phyloP scores from a whole-genome alignment of 2,113 vertebrate species.

The Pelecanus crispus region DNA sequence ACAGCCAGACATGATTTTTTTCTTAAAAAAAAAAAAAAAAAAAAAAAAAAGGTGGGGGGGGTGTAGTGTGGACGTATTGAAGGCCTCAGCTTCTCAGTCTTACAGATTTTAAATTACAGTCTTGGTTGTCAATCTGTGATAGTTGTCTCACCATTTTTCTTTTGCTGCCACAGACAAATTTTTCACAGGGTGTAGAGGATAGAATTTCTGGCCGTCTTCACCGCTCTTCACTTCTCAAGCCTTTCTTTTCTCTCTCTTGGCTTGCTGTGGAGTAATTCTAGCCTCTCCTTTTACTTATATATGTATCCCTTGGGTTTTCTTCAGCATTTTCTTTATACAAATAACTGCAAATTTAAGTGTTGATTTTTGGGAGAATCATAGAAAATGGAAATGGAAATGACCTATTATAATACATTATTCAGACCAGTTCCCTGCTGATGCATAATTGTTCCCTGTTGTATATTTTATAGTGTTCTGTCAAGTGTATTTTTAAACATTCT shows the following conservation, averaged over 20 bases:
- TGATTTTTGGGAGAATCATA: slow-evolving; percentile 60
- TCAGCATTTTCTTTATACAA: slow-evolving; percentile 52
- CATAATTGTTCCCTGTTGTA: slow-evolving; percentile 59
- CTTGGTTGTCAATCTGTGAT: neutral
- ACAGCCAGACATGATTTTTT: neutral
- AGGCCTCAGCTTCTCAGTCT: neutral
- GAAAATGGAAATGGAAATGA: slow-evolving; percentile 60
- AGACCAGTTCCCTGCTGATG: slow-evolving; percentile 43
- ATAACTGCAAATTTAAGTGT: slow-evolving; percentile 59
- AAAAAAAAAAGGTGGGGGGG: no score
- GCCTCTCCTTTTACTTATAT: slow-evolving; percentile 35
- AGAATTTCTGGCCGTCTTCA: slow-evolving; percentile 21
- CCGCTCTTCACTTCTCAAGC: neutral
- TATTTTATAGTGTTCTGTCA: slow-evolving; percentile 52
- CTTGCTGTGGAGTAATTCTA: slow-evolving; percentile 42
- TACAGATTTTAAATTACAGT: neutral
- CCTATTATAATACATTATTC: slow-evolving; percentile 63
- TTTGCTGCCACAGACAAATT: neutral
- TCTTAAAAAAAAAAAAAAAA: neutral
- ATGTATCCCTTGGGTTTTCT: slow-evolving; percentile 47
- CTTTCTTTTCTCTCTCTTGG: slow-evolving; percentile 32
- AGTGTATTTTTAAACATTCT: slow-evolving; percentile 49
- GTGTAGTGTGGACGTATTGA: neutral
- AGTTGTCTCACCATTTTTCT: neutral
- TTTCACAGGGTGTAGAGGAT: neutral